Evolutionary conservation across 2,888 invertebrate species (phyloP).

Genomic region (Baronia brevicornis): DNA sequence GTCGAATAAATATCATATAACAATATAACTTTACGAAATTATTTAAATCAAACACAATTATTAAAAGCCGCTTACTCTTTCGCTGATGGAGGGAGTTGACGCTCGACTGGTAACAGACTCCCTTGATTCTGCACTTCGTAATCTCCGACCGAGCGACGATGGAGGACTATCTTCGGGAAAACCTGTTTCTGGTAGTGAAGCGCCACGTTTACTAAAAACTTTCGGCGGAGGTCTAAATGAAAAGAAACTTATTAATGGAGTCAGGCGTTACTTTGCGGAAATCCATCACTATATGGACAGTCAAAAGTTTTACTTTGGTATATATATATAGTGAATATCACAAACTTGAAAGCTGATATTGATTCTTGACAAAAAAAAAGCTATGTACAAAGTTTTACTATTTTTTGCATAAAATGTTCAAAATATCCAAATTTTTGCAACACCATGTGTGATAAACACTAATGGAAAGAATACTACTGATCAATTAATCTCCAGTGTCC

Average conservation of each 20-base stretch:
- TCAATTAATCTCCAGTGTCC: too few species aligned
- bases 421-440: too few species aligned
- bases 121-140: conserved; percentile 61
- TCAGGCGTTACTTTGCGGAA: too few species aligned
- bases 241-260: background rate
- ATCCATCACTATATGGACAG: too few species aligned
- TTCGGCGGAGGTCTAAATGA: conserved; percentile 77
- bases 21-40: too few species aligned
- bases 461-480: too few species aligned
- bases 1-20: too few species aligned
- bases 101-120: conserved; percentile 69
- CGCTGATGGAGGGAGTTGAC: conserved; percentile 69
- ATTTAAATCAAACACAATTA: background rate
- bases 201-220: conserved; percentile 74
- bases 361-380: too few species aligned
- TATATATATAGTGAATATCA: background rate
- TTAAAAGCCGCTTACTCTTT: conserved; percentile 45
- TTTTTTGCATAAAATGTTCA: too few species aligned
- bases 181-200: conserved; percentile 74
- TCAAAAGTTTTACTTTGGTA: background rate
- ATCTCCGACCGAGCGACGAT: conserved; percentile 56
- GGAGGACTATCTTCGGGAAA: conserved; percentile 69
- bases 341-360: too few species aligned
- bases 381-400: too few species aligned
- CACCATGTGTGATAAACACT: too few species aligned